These are phyloP conservation scores for Penelope pileata DNA, from an alignment of 2,113 vertebrate species.

Conservation along the genomic window DNA sequence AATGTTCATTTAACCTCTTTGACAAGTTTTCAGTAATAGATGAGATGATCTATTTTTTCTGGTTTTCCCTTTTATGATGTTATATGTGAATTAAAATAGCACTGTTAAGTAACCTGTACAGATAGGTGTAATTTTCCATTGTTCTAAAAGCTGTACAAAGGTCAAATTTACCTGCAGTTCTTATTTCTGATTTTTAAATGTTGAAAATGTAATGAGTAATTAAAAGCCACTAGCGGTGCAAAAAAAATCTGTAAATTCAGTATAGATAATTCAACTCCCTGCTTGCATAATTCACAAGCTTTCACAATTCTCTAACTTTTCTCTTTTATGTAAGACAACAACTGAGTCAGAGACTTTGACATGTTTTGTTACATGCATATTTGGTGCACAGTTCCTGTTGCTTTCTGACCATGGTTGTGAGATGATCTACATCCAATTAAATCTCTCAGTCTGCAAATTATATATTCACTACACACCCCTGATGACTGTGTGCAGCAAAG, in stretches of 20 bases:
- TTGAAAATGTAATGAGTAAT: neutral
- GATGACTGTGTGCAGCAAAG: neutral
- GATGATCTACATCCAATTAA: slow-evolving; percentile 42
- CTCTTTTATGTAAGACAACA: slow-evolving; percentile 38
- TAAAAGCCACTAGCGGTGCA: neutral
- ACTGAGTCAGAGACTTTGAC: slow-evolving; percentile 44
- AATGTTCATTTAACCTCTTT: neutral
- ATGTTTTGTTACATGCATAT: neutral
- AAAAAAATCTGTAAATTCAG: neutral
- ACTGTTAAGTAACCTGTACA: neutral
- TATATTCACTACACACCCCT: slow-evolving; percentile 30
- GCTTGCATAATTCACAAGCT: slow-evolving; percentile 46
- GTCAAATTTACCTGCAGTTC: neutral
- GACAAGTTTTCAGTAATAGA: neutral
- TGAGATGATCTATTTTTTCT: neutral
- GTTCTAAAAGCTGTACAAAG: neutral
- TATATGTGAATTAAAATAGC: neutral
- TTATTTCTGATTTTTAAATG: neutral
- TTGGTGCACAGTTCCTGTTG: neutral
- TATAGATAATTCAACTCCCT: slow-evolving; percentile 6
- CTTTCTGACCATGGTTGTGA: neutral
- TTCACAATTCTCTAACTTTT: slow-evolving; percentile 50
- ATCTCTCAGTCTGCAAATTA: neutral
- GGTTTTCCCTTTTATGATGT: neutral
- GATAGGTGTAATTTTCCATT: neutral